Percentiles rank a stretch among this genome's conserved stretches.
These are phyloP conservation scores for Trissolcus basalis DNA, from an alignment of 1,140 invertebrate genomes.

Conservation along the genomic window DNA sequence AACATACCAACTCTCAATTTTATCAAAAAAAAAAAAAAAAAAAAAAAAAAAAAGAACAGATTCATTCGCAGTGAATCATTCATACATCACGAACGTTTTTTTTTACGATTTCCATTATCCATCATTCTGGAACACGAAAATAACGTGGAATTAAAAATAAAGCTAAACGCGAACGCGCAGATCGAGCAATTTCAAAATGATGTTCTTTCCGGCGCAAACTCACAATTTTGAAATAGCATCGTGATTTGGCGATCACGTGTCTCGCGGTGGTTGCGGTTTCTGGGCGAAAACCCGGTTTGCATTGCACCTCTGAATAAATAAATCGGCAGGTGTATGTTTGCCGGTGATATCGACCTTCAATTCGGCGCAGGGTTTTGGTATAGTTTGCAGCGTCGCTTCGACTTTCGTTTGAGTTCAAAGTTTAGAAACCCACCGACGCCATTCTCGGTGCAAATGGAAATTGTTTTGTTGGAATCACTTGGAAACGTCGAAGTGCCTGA, in stretches of 20 bases:
- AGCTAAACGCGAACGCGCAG: neutral
- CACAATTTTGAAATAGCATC: slow-evolving; percentile 18
- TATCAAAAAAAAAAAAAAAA: too few relatives aligned
- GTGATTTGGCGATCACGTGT: neutral
- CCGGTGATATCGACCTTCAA: too few relatives aligned
- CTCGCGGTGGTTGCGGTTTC: too few relatives aligned
- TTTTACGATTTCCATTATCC: neutral
- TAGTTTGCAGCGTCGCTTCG: neutral
- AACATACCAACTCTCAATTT: too few relatives aligned
- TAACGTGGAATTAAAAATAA: neutral
- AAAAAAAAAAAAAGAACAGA: too few relatives aligned
- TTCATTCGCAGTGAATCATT: too few relatives aligned
- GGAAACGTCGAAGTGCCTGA: neutral
- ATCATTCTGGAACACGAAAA: neutral
- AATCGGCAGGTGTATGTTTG: slow-evolving; percentile 7
- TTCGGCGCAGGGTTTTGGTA: too few relatives aligned
- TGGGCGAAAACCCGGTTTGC: too few relatives aligned
- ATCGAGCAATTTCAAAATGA: slow-evolving; percentile 14
- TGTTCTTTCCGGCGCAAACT: slow-evolving; percentile 19
- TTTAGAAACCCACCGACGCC: too few relatives aligned
- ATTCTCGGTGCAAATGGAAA: neutral
- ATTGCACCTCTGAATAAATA: slow-evolving; percentile 17
- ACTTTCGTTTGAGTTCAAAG: slow-evolving; percentile 1
- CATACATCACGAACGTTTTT: too few relatives aligned
- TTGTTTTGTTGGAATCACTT: neutral